Evolutionary conservation across 1,140 invertebrate genomes (phyloP).

Genomic region (Carposina sasakii): DNA sequence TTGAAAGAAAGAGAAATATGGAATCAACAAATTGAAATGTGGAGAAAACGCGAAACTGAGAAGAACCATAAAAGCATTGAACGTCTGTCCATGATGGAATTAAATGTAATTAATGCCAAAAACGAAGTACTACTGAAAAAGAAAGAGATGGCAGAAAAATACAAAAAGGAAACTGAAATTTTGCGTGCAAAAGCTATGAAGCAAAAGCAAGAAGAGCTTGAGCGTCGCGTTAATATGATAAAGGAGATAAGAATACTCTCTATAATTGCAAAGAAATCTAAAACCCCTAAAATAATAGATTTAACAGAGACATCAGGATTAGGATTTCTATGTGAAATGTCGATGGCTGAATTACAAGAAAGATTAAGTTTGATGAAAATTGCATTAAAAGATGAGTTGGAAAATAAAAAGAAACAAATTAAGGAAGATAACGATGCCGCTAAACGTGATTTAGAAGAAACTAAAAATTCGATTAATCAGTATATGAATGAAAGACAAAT

Average conservation of each 20-base stretch:
- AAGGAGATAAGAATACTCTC: conserved; percentile 73
- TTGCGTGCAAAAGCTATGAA: conserved; percentile 50
- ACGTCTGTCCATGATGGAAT: conserved; percentile 62
- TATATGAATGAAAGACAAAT: conserved; percentile 39
- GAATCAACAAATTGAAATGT: conserved; percentile 65
- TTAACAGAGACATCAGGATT: conserved; percentile 70
- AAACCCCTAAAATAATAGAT: conserved; percentile 68
- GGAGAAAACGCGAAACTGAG: conserved; percentile 60
- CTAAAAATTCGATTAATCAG: conserved; percentile 40
- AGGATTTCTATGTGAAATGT: conserved; percentile 75
- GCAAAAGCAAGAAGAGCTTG: conserved; percentile 66
- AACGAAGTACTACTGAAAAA: conserved; percentile 54
- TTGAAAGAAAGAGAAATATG: conserved; percentile 63
- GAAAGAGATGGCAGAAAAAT: conserved; percentile 53
- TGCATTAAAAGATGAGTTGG: conserved; percentile 65
- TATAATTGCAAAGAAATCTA: conserved; percentile 54
- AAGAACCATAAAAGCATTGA: conserved; percentile 62
- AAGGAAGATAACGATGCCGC: conserved; percentile 39
- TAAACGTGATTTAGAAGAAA: conserved; percentile 44
- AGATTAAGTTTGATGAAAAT: conserved; percentile 64
- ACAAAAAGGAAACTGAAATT: conserved; percentile 62
- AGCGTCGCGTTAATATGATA: conserved; percentile 66
- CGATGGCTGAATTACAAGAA: conserved; percentile 73
- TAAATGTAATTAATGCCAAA: conserved; percentile 62
- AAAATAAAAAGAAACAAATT: conserved; percentile 54